Evolutionary conservation across 1,140 invertebrate species (phyloP), one percentile per base, ranked within the genome.

Genomic region (Drosophila baimaii): DNA sequence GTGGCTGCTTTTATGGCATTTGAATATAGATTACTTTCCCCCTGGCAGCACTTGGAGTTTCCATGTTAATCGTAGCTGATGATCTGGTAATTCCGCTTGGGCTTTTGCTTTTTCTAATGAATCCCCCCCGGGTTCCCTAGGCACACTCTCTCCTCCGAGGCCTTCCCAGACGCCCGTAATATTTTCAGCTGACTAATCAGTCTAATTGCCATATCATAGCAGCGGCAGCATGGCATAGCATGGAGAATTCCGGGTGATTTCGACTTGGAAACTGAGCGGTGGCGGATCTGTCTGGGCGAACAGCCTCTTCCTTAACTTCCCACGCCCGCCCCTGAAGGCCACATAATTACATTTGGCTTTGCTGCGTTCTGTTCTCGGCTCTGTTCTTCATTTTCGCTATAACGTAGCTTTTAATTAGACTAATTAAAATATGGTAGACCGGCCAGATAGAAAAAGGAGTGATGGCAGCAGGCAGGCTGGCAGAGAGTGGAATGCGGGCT

Each of bases 351-450:
- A 65, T 79, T 71, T 54, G 68, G 66, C 44, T 78, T 58, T 55
- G 52, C 47, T 49, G 54, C 19, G 52, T 55, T 52, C 55, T 68
- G 72, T 76, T 52, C 44, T 57, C 73, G 19, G 61, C 54, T 25
- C 33, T 54, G 56, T 62, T 69, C 65, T 64, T 77, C 39, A 57
- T 64, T 78, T 78, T 52, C 58, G 52, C 52, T 57, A 59, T 52
- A 65, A 72, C 54, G 66, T 72, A 27, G 66, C 58, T 59, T 79
- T 79, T 78, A 78, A 78, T 79, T 79, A 78, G 66, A 49, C 75
- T 79, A 79, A 78, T 78, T 78, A 78, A 77, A 77, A 70, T 77
- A 77, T 77, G 55, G 64, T 49, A 77, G 56, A 70, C 33, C 55
- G 49, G 33, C 41, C 19, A 41, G 59, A 51, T 23, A 43, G 44